These are phyloP conservation scores for Macroglossus sobrinus DNA, from an alignment of 2,113 vertebrate species.

Conservation along the genomic window DNA sequence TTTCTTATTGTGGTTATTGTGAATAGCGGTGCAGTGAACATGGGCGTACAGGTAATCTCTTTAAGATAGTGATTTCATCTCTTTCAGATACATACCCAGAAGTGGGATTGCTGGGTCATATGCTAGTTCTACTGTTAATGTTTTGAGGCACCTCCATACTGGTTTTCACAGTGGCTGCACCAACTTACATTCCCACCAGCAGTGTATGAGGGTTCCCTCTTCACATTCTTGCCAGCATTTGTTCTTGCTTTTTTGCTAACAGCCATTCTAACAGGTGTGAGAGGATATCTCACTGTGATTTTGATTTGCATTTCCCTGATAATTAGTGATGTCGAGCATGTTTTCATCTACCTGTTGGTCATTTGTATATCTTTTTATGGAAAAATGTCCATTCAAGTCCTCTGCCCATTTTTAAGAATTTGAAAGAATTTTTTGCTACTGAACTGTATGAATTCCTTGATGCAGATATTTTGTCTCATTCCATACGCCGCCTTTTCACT, in stretches of 20 bases:
- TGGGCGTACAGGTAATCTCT: background rate
- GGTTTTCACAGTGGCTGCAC: background rate
- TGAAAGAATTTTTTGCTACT: background rate
- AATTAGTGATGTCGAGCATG: background rate
- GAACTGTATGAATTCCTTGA: background rate
- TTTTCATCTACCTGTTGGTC: background rate
- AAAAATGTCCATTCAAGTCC: background rate
- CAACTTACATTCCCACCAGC: too few relatives aligned
- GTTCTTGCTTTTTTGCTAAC: background rate
- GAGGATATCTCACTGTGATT: background rate
- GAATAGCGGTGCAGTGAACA: background rate
- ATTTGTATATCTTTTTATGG: background rate
- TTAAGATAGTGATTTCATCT: background rate
- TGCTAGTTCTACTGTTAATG: background rate
- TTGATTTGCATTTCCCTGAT: background rate
- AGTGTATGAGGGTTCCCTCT: background rate
- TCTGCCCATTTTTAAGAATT: background rate
- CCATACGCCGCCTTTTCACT: background rate
- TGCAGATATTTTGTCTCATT: background rate
- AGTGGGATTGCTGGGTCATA: background rate
- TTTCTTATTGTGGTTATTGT: background rate
- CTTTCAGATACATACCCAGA: background rate
- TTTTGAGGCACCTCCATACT: background rate
- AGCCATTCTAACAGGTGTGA: background rate
- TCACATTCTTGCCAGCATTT: background rate